Conservation (phyloP, 2,888 invertebrate species). For the Oconnorella tubifera region DNA sequence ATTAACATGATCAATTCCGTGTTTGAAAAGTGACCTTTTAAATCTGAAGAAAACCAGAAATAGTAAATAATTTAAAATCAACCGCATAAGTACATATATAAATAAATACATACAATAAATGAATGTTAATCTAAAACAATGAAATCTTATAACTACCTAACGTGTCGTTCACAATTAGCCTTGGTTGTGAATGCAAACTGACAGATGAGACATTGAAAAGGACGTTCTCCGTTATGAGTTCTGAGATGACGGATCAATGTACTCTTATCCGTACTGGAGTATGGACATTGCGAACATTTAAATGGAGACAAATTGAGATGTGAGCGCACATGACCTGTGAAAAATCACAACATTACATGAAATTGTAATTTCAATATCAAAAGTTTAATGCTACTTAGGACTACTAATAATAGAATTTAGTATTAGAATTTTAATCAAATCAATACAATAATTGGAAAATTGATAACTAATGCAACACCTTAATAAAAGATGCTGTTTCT, state of each 20-base stretch:
- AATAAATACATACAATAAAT: too few species aligned
- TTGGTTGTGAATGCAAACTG: constrained; percentile 95
- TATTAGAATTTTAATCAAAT: too few species aligned
- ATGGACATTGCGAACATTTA: constrained; percentile 88
- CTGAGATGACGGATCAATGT: constrained; percentile 86
- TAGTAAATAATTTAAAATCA: too few species aligned
- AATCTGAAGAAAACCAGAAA: not conserved
- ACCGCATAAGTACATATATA: too few species aligned
- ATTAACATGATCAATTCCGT: too few species aligned
- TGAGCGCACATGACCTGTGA: constrained; percentile 53
- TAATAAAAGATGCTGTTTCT: too few species aligned
- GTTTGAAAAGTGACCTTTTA: too few species aligned
- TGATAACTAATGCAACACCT: too few species aligned
- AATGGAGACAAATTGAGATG: constrained; percentile 74
- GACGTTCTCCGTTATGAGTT: constrained; percentile 90
- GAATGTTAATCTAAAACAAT: not conserved
- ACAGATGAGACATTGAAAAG: constrained; percentile 90
- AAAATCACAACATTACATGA: constrained; percentile 8
- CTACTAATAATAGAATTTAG: too few species aligned
- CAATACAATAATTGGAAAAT: too few species aligned
- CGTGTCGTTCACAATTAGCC: constrained; percentile 92
- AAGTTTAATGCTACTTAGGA: too few species aligned
- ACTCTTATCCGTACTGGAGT: constrained; percentile 82
- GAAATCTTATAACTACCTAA: constrained; percentile 57
- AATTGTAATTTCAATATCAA: too few species aligned